These are phyloP conservation scores for Marmota monax DNA, from an alignment of 2,113 vertebrate species.

Conservation along the genomic window DNA sequence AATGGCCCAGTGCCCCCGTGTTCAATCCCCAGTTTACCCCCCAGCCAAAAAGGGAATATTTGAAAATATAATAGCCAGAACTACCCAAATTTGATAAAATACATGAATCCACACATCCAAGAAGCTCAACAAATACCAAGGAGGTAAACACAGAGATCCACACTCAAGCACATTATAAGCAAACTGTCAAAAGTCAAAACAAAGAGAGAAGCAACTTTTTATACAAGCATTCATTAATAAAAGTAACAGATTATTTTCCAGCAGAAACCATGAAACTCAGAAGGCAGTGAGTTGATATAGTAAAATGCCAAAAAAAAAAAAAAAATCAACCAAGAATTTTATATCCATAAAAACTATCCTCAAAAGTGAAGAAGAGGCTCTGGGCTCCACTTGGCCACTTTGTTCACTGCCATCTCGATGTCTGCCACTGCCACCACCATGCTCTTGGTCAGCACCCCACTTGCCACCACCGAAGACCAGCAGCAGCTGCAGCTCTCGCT, in stretches of 20 bases:
- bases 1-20: too few species aligned
- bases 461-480: too few species aligned
- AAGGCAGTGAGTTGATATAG: background rate
- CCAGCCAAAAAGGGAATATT: too few species aligned
- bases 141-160: background rate
- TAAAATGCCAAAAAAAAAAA: background rate
- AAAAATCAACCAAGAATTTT: background rate
- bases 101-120: background rate
- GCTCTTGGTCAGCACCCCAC: too few species aligned
- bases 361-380: too few species aligned
- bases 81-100: background rate
- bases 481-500: too few species aligned
- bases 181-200: background rate
- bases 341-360: background rate
- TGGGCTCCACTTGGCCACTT: too few species aligned
- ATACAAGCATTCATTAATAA: background rate
- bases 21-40: too few species aligned
- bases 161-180: background rate
- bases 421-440: too few species aligned
- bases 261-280: background rate
- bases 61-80: background rate
- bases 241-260: background rate
- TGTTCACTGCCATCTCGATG: too few species aligned
- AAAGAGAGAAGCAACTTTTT: background rate
- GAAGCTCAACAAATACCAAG: background rate